phyloP scores from a whole-genome alignment of 2,888 invertebrate species.

The Ectropis crepuscularia region DNA sequence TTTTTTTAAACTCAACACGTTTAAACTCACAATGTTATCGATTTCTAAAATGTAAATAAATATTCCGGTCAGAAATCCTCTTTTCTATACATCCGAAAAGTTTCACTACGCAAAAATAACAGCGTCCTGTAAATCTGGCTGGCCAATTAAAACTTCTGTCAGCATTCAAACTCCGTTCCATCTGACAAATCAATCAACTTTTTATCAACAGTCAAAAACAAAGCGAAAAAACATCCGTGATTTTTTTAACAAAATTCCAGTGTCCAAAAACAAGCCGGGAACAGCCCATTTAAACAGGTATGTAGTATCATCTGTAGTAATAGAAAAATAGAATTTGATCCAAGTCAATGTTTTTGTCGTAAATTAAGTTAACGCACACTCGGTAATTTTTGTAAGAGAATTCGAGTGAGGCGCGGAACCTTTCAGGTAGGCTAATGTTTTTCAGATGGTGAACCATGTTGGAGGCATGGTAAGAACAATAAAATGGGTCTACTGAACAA shows the following conservation, averaged over 20 bases:
- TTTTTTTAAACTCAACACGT: no score
- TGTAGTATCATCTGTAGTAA: constrained; percentile 27
- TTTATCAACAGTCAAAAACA: constrained; percentile 36
- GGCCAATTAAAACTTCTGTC: constrained; percentile 39
- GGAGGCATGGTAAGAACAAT: constrained; percentile 48
- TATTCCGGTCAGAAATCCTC: not conserved
- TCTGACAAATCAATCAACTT: constrained; percentile 47
- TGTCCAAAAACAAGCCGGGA: constrained; percentile 36
- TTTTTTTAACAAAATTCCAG: constrained; percentile 52
- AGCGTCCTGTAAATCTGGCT: constrained; percentile 33
- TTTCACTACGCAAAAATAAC: constrained; percentile 6
- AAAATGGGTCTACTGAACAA: constrained; percentile 61
- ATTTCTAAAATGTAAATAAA: not conserved
- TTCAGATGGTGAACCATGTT: constrained; percentile 45
- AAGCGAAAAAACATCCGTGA: constrained; percentile 30
- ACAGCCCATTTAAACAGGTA: constrained; percentile 41
- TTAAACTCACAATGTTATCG: not conserved
- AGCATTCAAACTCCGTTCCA: constrained; percentile 51
- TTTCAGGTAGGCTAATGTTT: constrained; percentile 44
- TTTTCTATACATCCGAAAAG: constrained; percentile 10
- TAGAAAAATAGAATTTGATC: constrained; percentile 53
- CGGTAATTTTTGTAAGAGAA: no score
- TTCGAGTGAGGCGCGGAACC: constrained; percentile 6
- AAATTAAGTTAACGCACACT: no score
- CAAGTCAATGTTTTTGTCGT: constrained; percentile 38